Evolutionary conservation across 1,140 invertebrate genomes (phyloP).

Genomic region (Phymastichus coffea): DNA sequence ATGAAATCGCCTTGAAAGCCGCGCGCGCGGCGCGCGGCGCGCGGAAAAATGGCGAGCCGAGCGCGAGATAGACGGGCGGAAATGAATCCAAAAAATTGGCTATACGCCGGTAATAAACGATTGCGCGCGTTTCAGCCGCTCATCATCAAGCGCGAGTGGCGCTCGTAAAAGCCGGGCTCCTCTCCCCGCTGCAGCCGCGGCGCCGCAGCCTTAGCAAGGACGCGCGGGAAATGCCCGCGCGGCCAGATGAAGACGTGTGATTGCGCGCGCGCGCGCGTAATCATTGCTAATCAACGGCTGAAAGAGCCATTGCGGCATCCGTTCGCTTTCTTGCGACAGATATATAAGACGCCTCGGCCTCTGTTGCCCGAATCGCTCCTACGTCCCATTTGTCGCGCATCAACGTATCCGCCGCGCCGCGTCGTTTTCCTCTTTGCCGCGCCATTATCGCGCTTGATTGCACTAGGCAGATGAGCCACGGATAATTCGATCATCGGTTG

Average conservation of each 20-base stretch:
- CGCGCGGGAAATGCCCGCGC: constrained; percentile 27
- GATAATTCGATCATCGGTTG: no score
- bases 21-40: not conserved
- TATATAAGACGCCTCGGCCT: no score
- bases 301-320: constrained; percentile 40
- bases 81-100: constrained; percentile 17
- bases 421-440: no score
- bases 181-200: not conserved
- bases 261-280: constrained; percentile 49
- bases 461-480: no score
- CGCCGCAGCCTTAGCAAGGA: constrained; percentile 53
- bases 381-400: no score
- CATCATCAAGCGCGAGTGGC: no score
- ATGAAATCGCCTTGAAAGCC: constrained; percentile 4
- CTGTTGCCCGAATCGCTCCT: no score
- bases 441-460: constrained; percentile 39
- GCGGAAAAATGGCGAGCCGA: not conserved
- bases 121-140: not conserved
- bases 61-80: constrained; percentile 2
- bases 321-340: constrained; percentile 44
- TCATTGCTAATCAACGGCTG: constrained; percentile 46
- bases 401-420: no score
- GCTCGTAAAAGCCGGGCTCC: not conserved
- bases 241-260: constrained; percentile 31
- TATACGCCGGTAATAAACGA: constrained; percentile 19